phyloP scores from a whole-genome alignment of 2,113 vertebrate species.

The Nycticebus coucang region DNA sequence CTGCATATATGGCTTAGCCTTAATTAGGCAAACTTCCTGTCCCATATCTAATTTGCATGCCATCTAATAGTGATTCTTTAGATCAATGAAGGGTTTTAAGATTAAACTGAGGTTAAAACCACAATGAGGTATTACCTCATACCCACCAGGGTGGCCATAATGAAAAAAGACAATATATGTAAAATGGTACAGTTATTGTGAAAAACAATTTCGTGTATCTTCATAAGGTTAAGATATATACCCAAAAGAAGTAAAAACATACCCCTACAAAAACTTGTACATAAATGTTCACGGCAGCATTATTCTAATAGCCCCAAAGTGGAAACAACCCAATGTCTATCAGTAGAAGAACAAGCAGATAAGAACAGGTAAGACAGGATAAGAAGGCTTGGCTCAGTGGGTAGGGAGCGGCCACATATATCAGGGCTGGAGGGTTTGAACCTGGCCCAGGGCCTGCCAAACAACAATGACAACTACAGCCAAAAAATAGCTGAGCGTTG shows the following conservation, averaged over 20 bases:
- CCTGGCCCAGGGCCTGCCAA: no score
- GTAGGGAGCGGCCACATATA: no score
- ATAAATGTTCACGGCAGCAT: neutral
- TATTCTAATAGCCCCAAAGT: neutral
- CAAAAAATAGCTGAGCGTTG: no score
- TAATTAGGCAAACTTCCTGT: neutral
- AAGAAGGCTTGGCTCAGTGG: no score
- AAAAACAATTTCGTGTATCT: neutral
- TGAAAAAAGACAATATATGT: neutral
- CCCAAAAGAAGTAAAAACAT: neutral
- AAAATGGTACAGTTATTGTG: neutral
- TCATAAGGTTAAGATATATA: neutral
- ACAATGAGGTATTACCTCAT: neutral
- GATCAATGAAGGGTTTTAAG: neutral
- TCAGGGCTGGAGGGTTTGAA: no score
- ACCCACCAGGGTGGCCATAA: neutral
- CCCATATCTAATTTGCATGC: neutral
- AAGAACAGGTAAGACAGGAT: no score
- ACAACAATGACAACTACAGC: no score
- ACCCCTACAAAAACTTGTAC: neutral
- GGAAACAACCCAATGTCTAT: neutral
- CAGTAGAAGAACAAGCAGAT: no score
- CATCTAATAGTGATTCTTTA: neutral
- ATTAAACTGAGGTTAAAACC: neutral
- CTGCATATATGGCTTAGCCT: neutral